Evolutionary conservation across 2,113 vertebrate species (phyloP), one percentile per base, ranked within the genome.

Genomic region (Phoenicopterus ruber): DNA sequence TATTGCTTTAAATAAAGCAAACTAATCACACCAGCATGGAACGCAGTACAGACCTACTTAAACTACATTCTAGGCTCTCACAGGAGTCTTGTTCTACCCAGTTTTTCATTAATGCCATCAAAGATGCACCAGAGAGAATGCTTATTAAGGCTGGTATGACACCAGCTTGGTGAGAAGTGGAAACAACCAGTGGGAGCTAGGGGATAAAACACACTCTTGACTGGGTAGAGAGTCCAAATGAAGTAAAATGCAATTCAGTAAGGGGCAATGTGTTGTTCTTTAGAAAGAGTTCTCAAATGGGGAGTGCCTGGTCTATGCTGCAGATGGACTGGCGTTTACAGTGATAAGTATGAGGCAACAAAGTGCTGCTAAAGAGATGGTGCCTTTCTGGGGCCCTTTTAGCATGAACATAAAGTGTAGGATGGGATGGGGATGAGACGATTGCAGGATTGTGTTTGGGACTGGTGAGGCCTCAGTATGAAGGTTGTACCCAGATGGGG

Each of bases 131-230:
- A 38, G 42, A 55, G 19, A 74, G 38, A 55, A 59, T 61, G 6
- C 7, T 82, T 72, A 6, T 63, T 72, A 72, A 69, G 36, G 7
- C 42, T 84, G 13, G 17, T 67, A 14, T 38, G 61, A 62, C 14
- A 46, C 11, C 38, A 50, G 20, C 17, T 52, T 82, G 40, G 4
- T 0, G 0, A 73, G 62, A 80, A 82, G 2, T 19, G 17, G 44
- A 40, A 93, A 59, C 13, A 46, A 69, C 20, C 24, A 61, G 6
- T 52, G 21, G 40, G 40, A 81, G 7, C 29, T 69, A 44, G 63
- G 73, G 40, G 34, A 32, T 7, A 65, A 76, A 79, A 38, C 17
- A 22, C 14, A 15, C 9, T 46, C 38, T 54, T 82, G 36, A 54
- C 28, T 62, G n/a, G 7, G 17, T 13, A 55, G n/a, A n/a, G 17